phyloP scores from a whole-genome alignment of 2,888 invertebrate species.

The Archaeoteleia sp. region DNA sequence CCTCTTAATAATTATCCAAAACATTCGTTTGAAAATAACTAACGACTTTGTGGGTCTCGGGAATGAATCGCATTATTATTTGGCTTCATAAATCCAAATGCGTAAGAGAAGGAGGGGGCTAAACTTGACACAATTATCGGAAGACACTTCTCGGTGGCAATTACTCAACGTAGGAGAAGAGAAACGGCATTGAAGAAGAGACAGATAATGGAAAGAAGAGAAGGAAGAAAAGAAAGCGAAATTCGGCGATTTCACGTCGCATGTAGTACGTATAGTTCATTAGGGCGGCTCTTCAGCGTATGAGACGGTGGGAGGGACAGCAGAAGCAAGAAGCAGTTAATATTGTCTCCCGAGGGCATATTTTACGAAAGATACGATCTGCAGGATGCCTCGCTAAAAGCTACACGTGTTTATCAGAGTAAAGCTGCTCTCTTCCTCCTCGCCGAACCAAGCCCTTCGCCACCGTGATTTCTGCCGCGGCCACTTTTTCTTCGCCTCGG shows the following conservation, averaged over 20 bases:
- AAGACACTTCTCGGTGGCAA: conserved; percentile 41
- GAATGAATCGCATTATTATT: too few relatives aligned
- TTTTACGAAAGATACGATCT: conserved; percentile 74
- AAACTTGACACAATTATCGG: conserved; percentile 47
- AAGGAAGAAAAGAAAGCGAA: conserved; percentile 20
- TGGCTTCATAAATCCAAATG: conserved; percentile 20
- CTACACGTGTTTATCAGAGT: conserved; percentile 74
- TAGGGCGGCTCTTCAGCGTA: conserved; percentile 60
- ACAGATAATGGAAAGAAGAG: conserved; percentile 30
- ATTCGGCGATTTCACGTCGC: conserved; percentile 56
- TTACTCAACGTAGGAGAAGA: conserved; percentile 36
- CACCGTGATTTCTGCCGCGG: conserved; percentile 61
- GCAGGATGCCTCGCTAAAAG: conserved; percentile 73
- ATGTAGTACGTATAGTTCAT: conserved; percentile 61
- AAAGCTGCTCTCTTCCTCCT: conserved; percentile 56
- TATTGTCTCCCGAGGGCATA: conserved; percentile 73
- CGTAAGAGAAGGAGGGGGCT: conserved; percentile 13
- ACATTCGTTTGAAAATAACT: too few relatives aligned
- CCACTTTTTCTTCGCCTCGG: conserved; percentile 59
- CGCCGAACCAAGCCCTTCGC: conserved; percentile 59
- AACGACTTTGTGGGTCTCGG: too few relatives aligned
- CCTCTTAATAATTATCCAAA: too few relatives aligned
- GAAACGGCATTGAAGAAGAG: conserved; percentile 29
- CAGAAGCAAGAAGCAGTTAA: conserved; percentile 73
- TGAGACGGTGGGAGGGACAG: conserved; percentile 59